These are phyloP conservation scores for Lota lota DNA, from an alignment of 2,113 vertebrate species.

Conservation along the genomic window DNA sequence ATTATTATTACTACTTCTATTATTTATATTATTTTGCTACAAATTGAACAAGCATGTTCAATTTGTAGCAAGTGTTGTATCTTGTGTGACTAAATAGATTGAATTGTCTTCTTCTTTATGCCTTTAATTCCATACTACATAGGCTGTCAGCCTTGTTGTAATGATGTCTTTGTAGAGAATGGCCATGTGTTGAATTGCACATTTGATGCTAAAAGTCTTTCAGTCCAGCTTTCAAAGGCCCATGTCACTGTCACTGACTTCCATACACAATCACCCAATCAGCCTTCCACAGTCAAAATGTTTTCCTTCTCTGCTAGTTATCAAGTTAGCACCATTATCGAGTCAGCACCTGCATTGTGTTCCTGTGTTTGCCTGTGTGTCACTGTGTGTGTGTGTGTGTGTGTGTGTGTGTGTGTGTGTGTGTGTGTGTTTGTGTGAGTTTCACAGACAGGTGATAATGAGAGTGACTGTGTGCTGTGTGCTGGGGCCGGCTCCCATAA, in stretches of 20 bases:
- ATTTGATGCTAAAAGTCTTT: not conserved
- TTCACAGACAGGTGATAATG: constrained; percentile 78
- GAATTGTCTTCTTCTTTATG: too few relatives aligned
- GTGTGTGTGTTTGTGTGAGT: constrained; percentile 47
- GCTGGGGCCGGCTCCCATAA: constrained; percentile 58
- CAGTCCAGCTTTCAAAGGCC: not conserved
- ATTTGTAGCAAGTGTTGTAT: too few relatives aligned
- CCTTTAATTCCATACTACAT: too few relatives aligned
- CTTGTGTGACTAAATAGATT: too few relatives aligned
- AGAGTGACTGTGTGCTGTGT: constrained; percentile 54
- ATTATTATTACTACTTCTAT: too few relatives aligned
- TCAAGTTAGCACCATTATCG: constrained; percentile 57
- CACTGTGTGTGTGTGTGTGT: constrained; percentile 34
- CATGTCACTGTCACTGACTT: not conserved
- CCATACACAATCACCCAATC: constrained; percentile 3
- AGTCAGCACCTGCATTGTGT: constrained; percentile 53
- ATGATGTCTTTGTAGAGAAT: not conserved
- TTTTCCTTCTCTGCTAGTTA: constrained; percentile 24
- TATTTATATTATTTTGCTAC: too few relatives aligned
- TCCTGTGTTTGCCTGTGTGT: constrained; percentile 34
- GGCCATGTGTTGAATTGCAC: too few relatives aligned
- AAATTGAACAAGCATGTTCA: too few relatives aligned
- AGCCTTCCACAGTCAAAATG: constrained; percentile 7
- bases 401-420: constrained; percentile 35
- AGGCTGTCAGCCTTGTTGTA: not conserved